phyloP scores from a whole-genome alignment of 2,888 invertebrate genomes.

The Lamellibrachia columna region DNA sequence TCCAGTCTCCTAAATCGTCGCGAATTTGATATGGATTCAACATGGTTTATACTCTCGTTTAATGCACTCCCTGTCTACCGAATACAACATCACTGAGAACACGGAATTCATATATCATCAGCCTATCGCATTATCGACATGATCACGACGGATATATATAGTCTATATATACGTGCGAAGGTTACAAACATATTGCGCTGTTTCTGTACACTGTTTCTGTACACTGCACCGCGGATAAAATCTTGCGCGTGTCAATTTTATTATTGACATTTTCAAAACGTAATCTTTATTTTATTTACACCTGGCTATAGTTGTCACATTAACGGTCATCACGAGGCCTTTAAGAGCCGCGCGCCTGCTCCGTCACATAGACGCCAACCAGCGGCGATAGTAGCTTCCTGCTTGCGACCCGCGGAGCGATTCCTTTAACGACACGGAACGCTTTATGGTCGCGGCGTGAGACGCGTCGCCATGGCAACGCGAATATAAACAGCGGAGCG shows the following conservation, averaged over 20 bases:
- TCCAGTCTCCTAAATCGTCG: background rate
- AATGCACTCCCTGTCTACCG: background rate
- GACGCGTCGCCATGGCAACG: constrained; percentile 1
- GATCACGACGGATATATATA: background rate
- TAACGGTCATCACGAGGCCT: background rate
- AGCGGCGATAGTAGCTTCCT: background rate
- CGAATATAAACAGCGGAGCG: background rate
- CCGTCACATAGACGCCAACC: background rate
- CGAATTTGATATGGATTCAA: background rate
- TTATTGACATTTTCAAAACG: background rate
- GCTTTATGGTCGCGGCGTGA: background rate
- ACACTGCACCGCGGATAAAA: background rate
- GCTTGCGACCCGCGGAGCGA: background rate
- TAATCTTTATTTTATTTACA: constrained; percentile 12
- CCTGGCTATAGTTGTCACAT: constrained; percentile 10
- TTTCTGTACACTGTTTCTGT: background rate
- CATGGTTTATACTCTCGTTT: background rate
- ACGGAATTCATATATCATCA: background rate
- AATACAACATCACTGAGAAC: background rate
- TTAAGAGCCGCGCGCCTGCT: background rate
- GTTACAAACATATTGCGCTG: background rate
- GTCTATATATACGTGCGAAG: background rate
- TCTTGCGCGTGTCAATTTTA: constrained; percentile 11
- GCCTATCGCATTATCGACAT: background rate
- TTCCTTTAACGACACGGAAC: constrained; percentile 4